Base-by-base conservation (phyloP, 2,113 vertebrate species). In the Procavia capensis region DNA sequence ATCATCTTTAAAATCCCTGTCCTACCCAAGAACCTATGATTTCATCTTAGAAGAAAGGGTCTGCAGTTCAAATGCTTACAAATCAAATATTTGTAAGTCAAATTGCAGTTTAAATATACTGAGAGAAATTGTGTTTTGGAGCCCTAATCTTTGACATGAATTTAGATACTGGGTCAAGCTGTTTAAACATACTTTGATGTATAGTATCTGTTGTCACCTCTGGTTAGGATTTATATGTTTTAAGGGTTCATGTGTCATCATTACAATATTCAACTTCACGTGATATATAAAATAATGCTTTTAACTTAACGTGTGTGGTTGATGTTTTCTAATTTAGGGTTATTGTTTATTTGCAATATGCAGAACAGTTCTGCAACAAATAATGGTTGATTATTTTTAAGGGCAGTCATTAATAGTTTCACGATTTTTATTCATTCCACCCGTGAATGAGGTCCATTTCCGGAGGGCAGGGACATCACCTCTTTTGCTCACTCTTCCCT, bases 111-210 rank as follows among this genome's bases (percentile, higher is more conserved):
- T 34, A 80, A 87, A 59, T 41, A 39, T 64, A 66, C 2, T 2
- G n/a, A 95, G 39, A 41, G n/a, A 90, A 87, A 88, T 88, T 61
- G 54, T 88, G 17, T 78, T 90, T 89, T 57, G 64, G 86, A 83
- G 47, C 19, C 20, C 10, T 2, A 22, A 36, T 85, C 50, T 31
- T 88, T 59, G 29, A 41, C 74, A 4, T 22, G 36, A 89, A 66
- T 72, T 91, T 57, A 11, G 36, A 0, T 47, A 72, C 61, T 31
- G 3, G 24, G 16, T 61, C 17, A 41, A 59, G 41, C 43, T 81
- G 9, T 85, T 90, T 39, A 79, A 74, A 78, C 45, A 68, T 61
- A 39, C 6, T 54, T 86, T 43, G 27, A 39, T 93, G 45, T 27
- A 39, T 19, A 27, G 6, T 75, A 39, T 78, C 82, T 88, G 27